Percentiles rank a stretch among this genome's conserved stretches.
phyloP scores from a whole-genome alignment of 2,888 invertebrate species.

The Eupithecia exiguata region DNA sequence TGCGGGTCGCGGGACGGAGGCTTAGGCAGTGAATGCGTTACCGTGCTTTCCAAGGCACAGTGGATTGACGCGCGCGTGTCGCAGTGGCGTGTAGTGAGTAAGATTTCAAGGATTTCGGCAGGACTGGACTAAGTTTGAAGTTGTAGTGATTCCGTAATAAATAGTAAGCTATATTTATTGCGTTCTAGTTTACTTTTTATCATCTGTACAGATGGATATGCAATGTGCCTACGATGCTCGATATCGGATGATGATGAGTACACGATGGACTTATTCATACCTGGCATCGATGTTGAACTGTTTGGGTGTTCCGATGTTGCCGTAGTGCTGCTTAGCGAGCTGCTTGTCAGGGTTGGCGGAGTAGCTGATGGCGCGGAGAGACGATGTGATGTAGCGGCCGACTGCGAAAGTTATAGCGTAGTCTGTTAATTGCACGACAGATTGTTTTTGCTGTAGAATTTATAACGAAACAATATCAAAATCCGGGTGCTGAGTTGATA shows the following conservation, averaged over 20 bases:
- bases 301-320: constrained; percentile 80
- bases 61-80: too few relatives aligned
- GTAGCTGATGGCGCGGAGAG: constrained; percentile 90
- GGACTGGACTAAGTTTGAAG: too few relatives aligned
- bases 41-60: too few relatives aligned
- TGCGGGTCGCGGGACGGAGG: too few relatives aligned
- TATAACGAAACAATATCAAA: background rate
- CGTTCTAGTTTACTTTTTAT: background rate
- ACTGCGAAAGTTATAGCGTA: constrained; percentile 72
- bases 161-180: background rate
- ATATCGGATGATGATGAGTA: background rate
- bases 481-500: background rate
- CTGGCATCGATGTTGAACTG: constrained; percentile 87
- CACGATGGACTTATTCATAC: constrained; percentile 53
- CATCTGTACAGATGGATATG: background rate
- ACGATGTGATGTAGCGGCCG: constrained; percentile 93
- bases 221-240: background rate
- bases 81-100: too few relatives aligned
- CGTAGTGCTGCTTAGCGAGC: constrained; percentile 78
- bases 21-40: too few relatives aligned
- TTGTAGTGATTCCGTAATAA: too few relatives aligned
- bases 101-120: too few relatives aligned
- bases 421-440: background rate
- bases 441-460: background rate
- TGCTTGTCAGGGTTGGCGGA: constrained; percentile 90